Conservation (phyloP, 1,140 invertebrate species). For the Cyclargus thomasi region DNA sequence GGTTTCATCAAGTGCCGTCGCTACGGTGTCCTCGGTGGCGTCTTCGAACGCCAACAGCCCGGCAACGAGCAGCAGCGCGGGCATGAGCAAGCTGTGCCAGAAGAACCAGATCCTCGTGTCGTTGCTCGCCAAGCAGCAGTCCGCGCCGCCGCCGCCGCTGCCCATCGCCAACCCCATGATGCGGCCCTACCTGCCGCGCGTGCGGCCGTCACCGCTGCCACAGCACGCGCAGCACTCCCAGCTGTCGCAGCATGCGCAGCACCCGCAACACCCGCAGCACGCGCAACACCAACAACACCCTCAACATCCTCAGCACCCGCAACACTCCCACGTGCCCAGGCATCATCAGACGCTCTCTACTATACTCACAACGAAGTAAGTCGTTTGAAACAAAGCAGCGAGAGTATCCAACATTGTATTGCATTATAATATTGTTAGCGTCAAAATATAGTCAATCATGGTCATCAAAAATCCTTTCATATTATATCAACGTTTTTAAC, state of each 20-base stretch:
- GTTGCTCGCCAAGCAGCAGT: conserved; percentile 85
- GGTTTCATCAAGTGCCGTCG: conserved; percentile 56
- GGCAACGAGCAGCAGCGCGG: conserved; percentile 55
- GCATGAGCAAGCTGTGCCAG: conserved; percentile 83
- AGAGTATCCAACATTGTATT: too few species aligned
- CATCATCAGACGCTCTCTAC: conserved; percentile 51
- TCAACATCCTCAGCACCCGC: conserved; percentile 34
- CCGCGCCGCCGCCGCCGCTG: conserved; percentile 78
- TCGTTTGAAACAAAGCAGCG: conserved; percentile 6
- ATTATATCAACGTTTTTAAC: too few species aligned
- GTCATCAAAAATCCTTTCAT: too few species aligned
- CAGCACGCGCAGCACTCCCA: conserved; percentile 78
- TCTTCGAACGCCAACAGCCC: conserved; percentile 41
- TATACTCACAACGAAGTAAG: conserved; percentile 61
- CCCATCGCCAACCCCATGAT: conserved; percentile 55
- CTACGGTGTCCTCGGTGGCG: conserved; percentile 34
- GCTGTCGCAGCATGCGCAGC: conserved; percentile 32
- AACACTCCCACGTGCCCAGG: conserved; percentile 24
- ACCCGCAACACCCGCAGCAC: conserved; percentile 76
- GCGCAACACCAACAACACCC: conserved; percentile 58
- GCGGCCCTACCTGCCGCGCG: conserved; percentile 45
- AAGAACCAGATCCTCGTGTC: conserved; percentile 92
- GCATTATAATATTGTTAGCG: too few species aligned
- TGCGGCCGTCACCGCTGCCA: conserved; percentile 35
- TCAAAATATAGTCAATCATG: too few species aligned